Evolutionary conservation across 2,888 invertebrate species (phyloP).

Genomic region (Sminthurinus aureus): DNA sequence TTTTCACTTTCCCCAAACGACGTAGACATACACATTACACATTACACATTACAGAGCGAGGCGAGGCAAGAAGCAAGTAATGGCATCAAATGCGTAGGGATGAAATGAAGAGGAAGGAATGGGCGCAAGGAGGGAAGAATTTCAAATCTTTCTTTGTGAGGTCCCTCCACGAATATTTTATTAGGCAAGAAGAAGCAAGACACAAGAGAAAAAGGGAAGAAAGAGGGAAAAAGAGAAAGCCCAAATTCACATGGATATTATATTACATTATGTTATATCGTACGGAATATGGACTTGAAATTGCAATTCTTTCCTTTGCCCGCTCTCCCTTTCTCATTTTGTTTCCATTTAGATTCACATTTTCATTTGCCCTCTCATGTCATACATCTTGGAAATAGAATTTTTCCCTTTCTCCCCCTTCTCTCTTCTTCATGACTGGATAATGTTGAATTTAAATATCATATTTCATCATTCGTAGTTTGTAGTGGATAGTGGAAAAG

Average conservation of each 20-base stretch:
- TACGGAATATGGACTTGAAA: background rate
- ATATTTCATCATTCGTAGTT: no score
- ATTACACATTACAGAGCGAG: background rate
- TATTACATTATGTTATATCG: background rate
- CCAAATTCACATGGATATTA: background rate
- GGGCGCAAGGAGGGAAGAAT: background rate
- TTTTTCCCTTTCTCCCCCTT: background rate
- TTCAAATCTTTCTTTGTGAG: conserved; percentile 1
- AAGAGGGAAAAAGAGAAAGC: background rate
- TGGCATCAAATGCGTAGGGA: background rate
- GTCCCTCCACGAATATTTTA: background rate
- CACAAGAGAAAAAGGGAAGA: background rate
- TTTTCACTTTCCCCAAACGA: background rate
- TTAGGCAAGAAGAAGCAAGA: background rate
- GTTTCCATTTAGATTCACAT: background rate
- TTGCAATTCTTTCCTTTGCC: background rate
- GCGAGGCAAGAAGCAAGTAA: background rate
- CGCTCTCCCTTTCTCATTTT: background rate
- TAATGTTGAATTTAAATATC: background rate
- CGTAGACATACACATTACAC: background rate
- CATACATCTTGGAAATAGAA: no score
- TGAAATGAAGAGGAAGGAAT: background rate
- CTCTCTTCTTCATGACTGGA: background rate
- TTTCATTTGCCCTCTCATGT: background rate
- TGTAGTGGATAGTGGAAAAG: background rate